phyloP scores from a whole-genome alignment of 1,140 invertebrate genomes.

The Ganaspis sp. region DNA sequence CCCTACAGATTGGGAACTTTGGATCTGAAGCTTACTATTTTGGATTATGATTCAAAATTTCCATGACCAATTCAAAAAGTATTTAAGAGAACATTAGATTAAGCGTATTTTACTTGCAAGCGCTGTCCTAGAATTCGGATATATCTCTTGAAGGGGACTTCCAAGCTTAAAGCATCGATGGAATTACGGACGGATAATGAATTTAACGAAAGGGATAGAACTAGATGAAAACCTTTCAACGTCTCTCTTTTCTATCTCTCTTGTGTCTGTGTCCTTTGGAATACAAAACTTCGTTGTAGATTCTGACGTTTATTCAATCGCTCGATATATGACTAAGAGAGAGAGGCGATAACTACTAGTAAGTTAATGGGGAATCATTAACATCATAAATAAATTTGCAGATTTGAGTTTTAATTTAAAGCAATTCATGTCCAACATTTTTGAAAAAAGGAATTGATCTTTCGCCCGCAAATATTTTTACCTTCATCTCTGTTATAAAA shows the following conservation, averaged over 20 bases:
- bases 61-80: too few relatives aligned
- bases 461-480: too few relatives aligned
- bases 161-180: conserved; percentile 68
- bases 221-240: conserved; percentile 55
- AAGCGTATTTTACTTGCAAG: neutral
- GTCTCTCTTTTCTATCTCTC: neutral
- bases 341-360: too few relatives aligned
- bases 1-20: too few relatives aligned
- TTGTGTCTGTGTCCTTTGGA: neutral
- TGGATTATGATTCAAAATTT: too few relatives aligned
- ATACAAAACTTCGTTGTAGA: neutral
- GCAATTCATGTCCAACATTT: too few relatives aligned
- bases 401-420: too few relatives aligned
- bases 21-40: too few relatives aligned
- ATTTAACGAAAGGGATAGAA: conserved; percentile 67
- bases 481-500: too few relatives aligned
- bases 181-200: conserved; percentile 70
- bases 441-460: too few relatives aligned
- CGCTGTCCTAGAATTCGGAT: conserved; percentile 36
- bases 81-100: neutral
- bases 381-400: too few relatives aligned
- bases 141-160: conserved; percentile 60
- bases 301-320: conserved; percentile 56
- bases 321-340: conserved; percentile 60
- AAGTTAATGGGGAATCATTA: too few relatives aligned